A percentile compares a stretch with the other conserved stretches of the same genome.
These are phyloP conservation scores for Coracopsis vasa DNA, from an alignment of 2,113 vertebrate species.

Conservation along the genomic window DNA sequence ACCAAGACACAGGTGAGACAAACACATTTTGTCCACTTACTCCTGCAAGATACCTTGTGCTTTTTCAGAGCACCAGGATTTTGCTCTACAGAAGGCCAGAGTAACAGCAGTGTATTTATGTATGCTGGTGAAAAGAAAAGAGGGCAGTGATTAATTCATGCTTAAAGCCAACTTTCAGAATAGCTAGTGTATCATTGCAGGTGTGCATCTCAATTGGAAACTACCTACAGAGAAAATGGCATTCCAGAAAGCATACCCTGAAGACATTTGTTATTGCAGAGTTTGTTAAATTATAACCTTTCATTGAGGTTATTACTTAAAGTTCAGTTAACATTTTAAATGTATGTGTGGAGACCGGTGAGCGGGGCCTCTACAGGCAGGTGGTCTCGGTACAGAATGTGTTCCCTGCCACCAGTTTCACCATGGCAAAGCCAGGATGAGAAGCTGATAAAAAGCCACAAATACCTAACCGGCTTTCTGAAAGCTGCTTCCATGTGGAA, in stretches of 20 bases:
- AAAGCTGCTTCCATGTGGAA: neutral
- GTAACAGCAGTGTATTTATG: neutral
- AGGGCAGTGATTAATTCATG: neutral
- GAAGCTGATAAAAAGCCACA: slow-evolving; percentile 12
- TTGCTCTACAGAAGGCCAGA: neutral
- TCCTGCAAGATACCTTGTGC: neutral
- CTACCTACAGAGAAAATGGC: slow-evolving; percentile 22
- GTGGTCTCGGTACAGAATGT: neutral
- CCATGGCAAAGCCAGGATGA: neutral
- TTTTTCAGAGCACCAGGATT: neutral
- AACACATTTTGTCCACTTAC: neutral
- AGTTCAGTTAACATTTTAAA: slow-evolving; percentile 64
- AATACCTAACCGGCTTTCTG: neutral
- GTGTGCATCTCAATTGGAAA: slow-evolving; percentile 19
- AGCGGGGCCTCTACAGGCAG: neutral
- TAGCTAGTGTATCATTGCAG: slow-evolving; percentile 20
- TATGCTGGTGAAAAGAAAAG: neutral
- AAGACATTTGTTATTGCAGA: slow-evolving; percentile 33
- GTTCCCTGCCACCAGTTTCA: neutral
- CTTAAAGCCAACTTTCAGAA: slow-evolving; percentile 1
- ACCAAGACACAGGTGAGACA: neutral
- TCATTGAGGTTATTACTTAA: slow-evolving; percentile 37
- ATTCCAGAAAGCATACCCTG: neutral
- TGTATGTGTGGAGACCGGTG: neutral
- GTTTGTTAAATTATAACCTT: slow-evolving; percentile 65